Evolutionary conservation across 2,888 invertebrate genomes (phyloP).

Genomic region (Polymixis flavicincta): DNA sequence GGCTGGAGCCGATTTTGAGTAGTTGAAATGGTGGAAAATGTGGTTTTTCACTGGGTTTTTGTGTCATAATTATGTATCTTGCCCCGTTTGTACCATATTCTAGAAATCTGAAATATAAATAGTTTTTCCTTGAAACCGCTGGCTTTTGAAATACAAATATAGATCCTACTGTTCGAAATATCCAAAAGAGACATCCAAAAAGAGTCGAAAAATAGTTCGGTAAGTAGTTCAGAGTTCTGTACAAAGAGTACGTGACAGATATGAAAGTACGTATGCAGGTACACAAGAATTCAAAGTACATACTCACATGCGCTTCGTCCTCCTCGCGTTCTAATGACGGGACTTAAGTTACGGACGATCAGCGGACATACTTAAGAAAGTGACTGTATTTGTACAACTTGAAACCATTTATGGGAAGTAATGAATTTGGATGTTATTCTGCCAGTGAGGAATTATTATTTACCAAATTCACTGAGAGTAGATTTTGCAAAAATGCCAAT

Average conservation of each 20-base stretch:
- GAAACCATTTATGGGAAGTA: neutral
- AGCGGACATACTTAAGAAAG: constrained; percentile 34
- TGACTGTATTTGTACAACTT: neutral
- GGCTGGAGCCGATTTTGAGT: constrained; percentile 28
- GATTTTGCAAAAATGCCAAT: neutral
- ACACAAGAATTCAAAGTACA: constrained; percentile 60
- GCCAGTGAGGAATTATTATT: neutral
- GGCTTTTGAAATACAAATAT: neutral
- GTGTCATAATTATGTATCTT: neutral
- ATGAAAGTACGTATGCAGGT: constrained; percentile 49
- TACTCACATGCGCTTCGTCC: constrained; percentile 72
- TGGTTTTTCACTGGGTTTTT: too few relatives aligned
- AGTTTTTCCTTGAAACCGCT: neutral
- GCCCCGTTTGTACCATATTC: neutral
- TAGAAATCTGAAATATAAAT: neutral
- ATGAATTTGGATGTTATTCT: too few relatives aligned
- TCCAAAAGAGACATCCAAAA: neutral
- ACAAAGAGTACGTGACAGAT: constrained; percentile 25
- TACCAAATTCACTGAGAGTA: too few relatives aligned
- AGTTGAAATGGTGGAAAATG: constrained; percentile 25
- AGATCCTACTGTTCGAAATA: neutral
- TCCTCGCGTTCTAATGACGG: constrained; percentile 75
- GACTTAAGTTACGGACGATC: constrained; percentile 64
- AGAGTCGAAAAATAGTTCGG: constrained; percentile 20
- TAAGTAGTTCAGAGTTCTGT: constrained; percentile 36